A percentile compares a stretch with the other conserved stretches of the same genome.
These are phyloP conservation scores for Metellina segmentata DNA, from an alignment of 2,888 invertebrate genomes.

Conservation along the genomic window DNA sequence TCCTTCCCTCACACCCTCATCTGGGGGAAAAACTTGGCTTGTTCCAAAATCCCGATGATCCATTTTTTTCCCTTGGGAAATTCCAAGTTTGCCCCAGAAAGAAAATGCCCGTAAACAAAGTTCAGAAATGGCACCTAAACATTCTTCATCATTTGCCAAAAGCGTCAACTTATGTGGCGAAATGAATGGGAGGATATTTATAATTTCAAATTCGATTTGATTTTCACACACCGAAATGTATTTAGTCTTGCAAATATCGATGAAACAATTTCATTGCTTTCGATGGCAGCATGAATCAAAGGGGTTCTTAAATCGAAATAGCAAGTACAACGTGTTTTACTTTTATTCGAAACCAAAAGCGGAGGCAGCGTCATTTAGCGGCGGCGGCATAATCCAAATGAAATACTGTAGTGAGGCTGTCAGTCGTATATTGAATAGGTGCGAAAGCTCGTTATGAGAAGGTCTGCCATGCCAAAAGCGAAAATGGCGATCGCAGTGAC, in stretches of 20 bases:
- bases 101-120: background rate
- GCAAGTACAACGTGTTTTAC: no score
- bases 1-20: background rate
- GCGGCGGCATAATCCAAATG: no score
- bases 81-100: background rate
- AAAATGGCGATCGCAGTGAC: background rate
- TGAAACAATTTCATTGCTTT: no score
- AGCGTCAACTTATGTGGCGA: no score
- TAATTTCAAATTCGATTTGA: no score
- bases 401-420: background rate
- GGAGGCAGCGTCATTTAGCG: no score
- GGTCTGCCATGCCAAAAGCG: background rate
- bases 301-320: no score
- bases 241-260: no score
- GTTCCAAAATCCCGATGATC: background rate
- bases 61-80: background rate
- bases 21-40: background rate
- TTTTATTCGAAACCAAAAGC: no score
- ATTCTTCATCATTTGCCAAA: background rate
- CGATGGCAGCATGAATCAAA: no score
- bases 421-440: background rate
- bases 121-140: background rate
- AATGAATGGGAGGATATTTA: no score
- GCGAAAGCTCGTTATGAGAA: background rate
- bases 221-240: no score